Evolutionary conservation across 2,113 vertebrate species (phyloP).

Genomic region (Neodon shergylaensis): DNA sequence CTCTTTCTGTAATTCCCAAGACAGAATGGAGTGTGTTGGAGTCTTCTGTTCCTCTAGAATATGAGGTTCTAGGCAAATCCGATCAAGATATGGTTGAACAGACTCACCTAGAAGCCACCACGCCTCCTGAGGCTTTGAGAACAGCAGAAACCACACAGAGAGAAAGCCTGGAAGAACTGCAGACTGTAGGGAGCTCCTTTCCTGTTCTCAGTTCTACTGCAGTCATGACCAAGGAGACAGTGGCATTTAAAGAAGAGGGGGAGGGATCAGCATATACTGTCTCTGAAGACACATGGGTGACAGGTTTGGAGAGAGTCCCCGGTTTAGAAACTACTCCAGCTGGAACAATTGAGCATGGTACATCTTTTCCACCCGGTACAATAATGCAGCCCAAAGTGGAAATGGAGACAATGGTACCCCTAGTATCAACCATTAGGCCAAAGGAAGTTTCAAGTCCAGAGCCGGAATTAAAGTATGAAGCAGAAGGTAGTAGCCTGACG

Average conservation of each 20-base stretch:
- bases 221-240: not conserved
- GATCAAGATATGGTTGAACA: conserved; percentile 75
- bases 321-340: conserved; percentile 58
- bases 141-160: conserved; percentile 53
- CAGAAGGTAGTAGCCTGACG: conserved; percentile 20
- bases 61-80: conserved; percentile 72
- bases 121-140: conserved; percentile 72
- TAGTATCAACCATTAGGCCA: not conserved
- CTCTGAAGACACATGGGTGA: conserved; percentile 65
- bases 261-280: conserved; percentile 79
- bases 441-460: conserved; percentile 34
- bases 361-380: not conserved
- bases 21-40: conserved; percentile 69
- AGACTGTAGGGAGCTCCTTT: conserved; percentile 43
- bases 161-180: conserved; percentile 56
- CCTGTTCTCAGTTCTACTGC: not conserved
- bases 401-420: conserved; percentile 40
- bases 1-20: conserved; percentile 70
- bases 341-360: conserved; percentile 42
- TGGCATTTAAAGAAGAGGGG: not conserved
- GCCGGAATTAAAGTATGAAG: conserved; percentile 46
- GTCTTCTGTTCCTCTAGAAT: conserved; percentile 74
- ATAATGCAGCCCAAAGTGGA: conserved; percentile 60
- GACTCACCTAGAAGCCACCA: conserved; percentile 62
- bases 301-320: conserved; percentile 40